Percentiles rank a stretch among this genome's conserved stretches.
These are phyloP conservation scores for Urocynchramus pylzowi DNA, from an alignment of 2,113 vertebrate species.

Conservation along the genomic window DNA sequence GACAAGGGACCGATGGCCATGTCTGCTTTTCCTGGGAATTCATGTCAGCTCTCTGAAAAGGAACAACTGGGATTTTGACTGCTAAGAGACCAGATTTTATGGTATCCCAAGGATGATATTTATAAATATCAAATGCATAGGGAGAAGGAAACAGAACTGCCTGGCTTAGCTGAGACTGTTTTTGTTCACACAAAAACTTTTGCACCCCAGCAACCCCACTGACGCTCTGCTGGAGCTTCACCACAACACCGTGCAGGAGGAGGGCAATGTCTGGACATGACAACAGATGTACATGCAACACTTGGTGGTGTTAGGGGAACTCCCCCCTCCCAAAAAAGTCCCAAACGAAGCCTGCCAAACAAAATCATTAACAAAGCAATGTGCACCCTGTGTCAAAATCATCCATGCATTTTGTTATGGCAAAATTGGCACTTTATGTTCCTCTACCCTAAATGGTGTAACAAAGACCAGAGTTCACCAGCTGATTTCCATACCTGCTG, in stretches of 20 bases:
- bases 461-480: neutral
- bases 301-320: neutral
- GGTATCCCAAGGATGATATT: neutral
- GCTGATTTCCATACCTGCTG: neutral
- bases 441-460: neutral
- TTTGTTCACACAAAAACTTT: neutral
- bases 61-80: neutral
- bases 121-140: neutral
- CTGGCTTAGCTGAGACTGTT: neutral
- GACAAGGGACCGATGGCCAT: neutral
- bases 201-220: neutral
- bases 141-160: neutral
- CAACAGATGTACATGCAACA: neutral
- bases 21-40: neutral
- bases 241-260: rapidly evolving
- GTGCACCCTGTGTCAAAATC: neutral
- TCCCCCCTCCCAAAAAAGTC: neutral
- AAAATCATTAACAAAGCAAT: neutral
- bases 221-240: neutral
- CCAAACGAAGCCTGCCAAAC: neutral
- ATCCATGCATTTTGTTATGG: neutral
- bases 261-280: neutral
- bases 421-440: neutral
- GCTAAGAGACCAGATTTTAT: neutral
- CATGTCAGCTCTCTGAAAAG: neutral